Percentiles rank a stretch among this genome's conserved stretches.
Evolutionary conservation across 2,797 vertebrate genomes (phyloP).

Genomic region (Cirrhinus molitorella): DNA sequence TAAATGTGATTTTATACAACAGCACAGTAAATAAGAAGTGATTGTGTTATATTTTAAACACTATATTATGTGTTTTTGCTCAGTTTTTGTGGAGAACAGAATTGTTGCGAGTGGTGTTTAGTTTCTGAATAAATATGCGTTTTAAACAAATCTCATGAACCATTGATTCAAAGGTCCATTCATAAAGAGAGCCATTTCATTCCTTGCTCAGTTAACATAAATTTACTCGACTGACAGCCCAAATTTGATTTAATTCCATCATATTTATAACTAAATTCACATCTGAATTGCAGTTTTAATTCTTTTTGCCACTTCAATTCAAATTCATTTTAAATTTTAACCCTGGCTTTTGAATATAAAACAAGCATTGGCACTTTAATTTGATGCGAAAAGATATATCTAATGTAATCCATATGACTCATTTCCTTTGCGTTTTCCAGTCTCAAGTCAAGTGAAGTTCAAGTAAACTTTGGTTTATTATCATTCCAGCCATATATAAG

Average conservation of each 20-base stretch:
- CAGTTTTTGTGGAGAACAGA: too few species aligned
- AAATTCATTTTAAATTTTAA: background rate
- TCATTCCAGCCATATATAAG: background rate
- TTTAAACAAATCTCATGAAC: too few species aligned
- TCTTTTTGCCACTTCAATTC: background rate
- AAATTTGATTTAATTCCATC: background rate
- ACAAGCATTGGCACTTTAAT: background rate
- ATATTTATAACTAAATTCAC: background rate
- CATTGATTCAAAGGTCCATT: too few species aligned
- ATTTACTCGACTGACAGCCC: too few species aligned
- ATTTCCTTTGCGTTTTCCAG: background rate
- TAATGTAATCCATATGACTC: background rate
- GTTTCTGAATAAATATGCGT: too few species aligned
- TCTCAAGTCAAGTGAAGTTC: background rate
- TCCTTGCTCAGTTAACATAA: too few species aligned
- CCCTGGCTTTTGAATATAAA: slow-evolving; percentile 16
- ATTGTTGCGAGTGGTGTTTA: too few species aligned
- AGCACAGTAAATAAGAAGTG: too few species aligned
- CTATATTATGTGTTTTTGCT: too few species aligned
- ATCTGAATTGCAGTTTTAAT: background rate
- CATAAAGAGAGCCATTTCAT: too few species aligned
- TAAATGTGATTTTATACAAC: too few species aligned
- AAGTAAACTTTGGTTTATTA: slow-evolving; percentile 22
- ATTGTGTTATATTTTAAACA: too few species aligned
- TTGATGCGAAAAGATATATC: background rate